Evolutionary conservation across 1,140 invertebrate species (phyloP).

Genomic region (Aleiodes sp.): DNA sequence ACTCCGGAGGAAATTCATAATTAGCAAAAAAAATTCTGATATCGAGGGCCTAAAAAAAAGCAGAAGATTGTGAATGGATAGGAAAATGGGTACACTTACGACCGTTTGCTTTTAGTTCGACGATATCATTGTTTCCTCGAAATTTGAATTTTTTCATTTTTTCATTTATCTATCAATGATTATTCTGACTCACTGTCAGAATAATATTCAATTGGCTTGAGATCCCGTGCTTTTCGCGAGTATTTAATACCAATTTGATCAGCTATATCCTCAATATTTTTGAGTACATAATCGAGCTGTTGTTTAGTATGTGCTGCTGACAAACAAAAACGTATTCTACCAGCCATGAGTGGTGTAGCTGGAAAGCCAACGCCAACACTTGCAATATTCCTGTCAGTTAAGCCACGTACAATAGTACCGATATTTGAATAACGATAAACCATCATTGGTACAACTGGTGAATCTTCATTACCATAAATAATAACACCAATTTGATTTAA

Average conservation of each 20-base stretch:
- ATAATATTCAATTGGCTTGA: slow-evolving; percentile 71
- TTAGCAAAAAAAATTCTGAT: too few relatives aligned
- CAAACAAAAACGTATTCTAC: slow-evolving; percentile 94
- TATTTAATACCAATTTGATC: slow-evolving; percentile 78
- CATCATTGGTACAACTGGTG: slow-evolving; percentile 95
- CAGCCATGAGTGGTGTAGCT: slow-evolving; percentile 94
- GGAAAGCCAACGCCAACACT: slow-evolving; percentile 98
- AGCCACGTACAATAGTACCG: slow-evolving; percentile 79
- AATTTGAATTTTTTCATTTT: not conserved
- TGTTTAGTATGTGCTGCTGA: slow-evolving; percentile 96
- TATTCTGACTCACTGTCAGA: slow-evolving; percentile 61
- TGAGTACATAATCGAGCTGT: slow-evolving; percentile 89
- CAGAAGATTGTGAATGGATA: too few relatives aligned
- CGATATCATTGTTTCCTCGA: not conserved
- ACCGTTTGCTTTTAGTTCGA: not conserved
- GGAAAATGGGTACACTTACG: too few relatives aligned
- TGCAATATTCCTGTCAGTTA: slow-evolving; percentile 85
- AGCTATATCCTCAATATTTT: slow-evolving; percentile 76
- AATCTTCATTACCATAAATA: slow-evolving; percentile 95
- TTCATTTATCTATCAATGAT: slow-evolving; percentile 27
- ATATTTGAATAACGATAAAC: slow-evolving; percentile 96
- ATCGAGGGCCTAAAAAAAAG: too few relatives aligned
- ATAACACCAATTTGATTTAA: slow-evolving; percentile 93
- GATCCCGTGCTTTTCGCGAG: slow-evolving; percentile 71
- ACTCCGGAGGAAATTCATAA: too few relatives aligned